Conservation (phyloP, 2,797 vertebrate genomes). For the Onychomys torridus region DNA sequence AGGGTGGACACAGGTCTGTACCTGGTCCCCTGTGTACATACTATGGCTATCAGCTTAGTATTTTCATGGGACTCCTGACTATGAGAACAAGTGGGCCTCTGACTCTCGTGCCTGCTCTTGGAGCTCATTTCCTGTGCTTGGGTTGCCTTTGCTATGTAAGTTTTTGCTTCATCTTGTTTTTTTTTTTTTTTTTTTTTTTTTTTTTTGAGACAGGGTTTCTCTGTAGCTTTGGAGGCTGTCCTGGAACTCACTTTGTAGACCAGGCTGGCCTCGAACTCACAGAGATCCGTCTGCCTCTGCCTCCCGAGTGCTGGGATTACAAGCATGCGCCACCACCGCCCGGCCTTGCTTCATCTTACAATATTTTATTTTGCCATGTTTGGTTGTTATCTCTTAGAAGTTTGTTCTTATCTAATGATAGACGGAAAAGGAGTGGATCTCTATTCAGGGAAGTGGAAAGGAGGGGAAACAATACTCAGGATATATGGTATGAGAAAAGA, state of each 20-base stretch:
- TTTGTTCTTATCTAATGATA: neutral
- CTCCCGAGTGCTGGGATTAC: too few species aligned
- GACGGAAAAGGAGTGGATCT: neutral
- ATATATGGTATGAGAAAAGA: neutral
- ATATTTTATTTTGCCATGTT: neutral
- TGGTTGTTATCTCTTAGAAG: neutral
- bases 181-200: too few species aligned
- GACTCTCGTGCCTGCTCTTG: neutral
- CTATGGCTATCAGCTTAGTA: neutral
- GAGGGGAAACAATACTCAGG: neutral
- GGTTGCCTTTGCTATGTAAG: neutral
- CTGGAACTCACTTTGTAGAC: too few species aligned
- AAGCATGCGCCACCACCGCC: too few species aligned
- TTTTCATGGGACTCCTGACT: neutral
- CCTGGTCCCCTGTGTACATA: neutral
- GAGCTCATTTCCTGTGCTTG: neutral
- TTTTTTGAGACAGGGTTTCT: too few species aligned
- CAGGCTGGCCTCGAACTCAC: too few species aligned
- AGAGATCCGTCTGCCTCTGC: too few species aligned
- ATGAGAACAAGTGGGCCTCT: neutral
- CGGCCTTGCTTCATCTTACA: neutral
- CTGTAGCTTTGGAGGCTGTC: too few species aligned
- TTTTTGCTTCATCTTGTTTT: neutral
- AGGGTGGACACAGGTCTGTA: too few species aligned
- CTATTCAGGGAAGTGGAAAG: neutral